Evolutionary conservation across 2,113 vertebrate genomes (phyloP).

Genomic region (Steatornis caripensis): DNA sequence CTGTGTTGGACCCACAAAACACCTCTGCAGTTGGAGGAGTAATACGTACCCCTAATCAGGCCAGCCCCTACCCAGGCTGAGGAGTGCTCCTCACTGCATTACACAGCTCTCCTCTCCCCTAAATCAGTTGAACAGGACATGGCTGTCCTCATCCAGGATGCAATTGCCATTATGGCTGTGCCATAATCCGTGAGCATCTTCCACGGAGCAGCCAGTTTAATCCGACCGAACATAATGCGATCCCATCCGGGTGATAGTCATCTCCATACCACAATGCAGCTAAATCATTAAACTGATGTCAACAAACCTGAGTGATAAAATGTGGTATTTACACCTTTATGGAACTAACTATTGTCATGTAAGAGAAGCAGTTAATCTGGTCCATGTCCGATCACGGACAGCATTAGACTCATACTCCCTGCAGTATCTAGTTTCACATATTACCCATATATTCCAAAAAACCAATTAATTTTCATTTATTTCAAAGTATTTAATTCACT

Average conservation of each 20-base stretch:
- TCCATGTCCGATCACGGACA: not conserved
- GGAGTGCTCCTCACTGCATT: not conserved
- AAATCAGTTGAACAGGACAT: not conserved
- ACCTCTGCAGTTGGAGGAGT: not conserved
- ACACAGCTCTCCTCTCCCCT: not conserved
- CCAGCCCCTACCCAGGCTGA: not conserved
- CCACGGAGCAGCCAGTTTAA: not conserved
- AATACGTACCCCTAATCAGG: not conserved
- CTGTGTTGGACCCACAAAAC: not conserved
- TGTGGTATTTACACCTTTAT: not conserved
- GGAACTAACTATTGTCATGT: not conserved
- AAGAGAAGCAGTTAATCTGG: not conserved
- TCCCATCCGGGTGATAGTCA: not conserved
- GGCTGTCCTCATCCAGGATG: not conserved
- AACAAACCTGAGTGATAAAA: not conserved
- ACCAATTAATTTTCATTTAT: not conserved
- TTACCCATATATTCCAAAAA: not conserved
- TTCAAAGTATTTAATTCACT: not conserved
- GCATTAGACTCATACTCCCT: not conserved
- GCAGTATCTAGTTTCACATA: not conserved
- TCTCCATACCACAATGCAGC: not conserved
- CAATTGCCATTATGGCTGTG: not conserved
- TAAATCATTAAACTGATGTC: not conserved
- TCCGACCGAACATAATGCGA: not conserved
- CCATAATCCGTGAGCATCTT: not conserved